These are phyloP conservation scores for Drosophila longiperda DNA, from an alignment of 2,888 invertebrate genomes.

Conservation along the genomic window DNA sequence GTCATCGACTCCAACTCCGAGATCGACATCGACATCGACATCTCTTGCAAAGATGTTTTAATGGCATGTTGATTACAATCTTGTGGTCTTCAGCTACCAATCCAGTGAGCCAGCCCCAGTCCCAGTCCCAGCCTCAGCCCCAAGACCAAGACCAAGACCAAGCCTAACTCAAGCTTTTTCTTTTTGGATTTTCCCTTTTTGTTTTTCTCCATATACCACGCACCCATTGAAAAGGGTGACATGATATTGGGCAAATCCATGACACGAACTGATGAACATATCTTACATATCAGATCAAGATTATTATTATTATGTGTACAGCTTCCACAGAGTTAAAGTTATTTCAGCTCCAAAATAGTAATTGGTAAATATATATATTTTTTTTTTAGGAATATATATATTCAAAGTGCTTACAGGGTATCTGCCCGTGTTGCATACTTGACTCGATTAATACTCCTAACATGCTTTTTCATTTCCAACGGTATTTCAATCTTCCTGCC, in stretches of 20 bases:
- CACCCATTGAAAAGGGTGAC: background rate
- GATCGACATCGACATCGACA: conserved; percentile 61
- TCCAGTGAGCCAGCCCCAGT: conserved; percentile 16
- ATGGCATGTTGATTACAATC: conserved; percentile 82
- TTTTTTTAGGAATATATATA: accelerated
- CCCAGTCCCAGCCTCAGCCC: conserved; percentile 1
- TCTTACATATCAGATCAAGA: background rate
- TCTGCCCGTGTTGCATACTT: background rate
- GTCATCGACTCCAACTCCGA: conserved; percentile 62
- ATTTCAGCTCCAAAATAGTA: background rate
- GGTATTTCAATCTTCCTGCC: conserved; percentile 70
- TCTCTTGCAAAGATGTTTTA: conserved; percentile 80
- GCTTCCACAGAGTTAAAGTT: background rate
- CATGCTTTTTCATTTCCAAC: conserved; percentile 53
- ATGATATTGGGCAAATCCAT: background rate
- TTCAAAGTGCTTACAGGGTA: background rate
- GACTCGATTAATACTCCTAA: background rate
- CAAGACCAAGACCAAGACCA: conserved; percentile 6
- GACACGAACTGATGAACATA: background rate
- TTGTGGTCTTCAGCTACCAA: conserved; percentile 66
- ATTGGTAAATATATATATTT: background rate
- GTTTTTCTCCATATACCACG: conserved; percentile 16
- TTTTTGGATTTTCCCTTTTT: conserved; percentile 53
- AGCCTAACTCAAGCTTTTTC: conserved; percentile 47
- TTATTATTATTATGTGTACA: background rate